phyloP scores from a whole-genome alignment of 2,797 vertebrate species.

The Lateolabrax maculatus region DNA sequence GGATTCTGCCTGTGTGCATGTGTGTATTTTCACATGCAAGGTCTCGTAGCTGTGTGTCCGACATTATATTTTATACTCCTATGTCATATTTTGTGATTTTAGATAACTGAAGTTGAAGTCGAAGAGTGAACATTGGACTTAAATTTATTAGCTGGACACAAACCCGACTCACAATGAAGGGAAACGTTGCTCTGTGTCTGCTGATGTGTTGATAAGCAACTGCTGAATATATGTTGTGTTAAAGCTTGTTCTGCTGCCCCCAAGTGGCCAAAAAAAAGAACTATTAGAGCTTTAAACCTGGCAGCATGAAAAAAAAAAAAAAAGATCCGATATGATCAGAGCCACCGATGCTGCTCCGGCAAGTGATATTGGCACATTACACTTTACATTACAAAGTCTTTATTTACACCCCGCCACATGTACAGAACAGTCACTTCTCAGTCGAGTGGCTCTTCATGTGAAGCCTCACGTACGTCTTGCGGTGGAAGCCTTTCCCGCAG shows the following conservation, averaged over 20 bases:
- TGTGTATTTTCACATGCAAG: no score
- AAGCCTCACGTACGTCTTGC: constrained; percentile 57
- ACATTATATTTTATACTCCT: no score
- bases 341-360: no score
- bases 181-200: no score
- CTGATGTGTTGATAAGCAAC: not conserved
- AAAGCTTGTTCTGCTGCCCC: not conserved
- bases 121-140: no score
- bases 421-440: not conserved
- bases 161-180: no score
- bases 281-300: not conserved
- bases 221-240: not conserved
- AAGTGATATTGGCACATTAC: not conserved
- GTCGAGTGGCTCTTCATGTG: constrained; percentile 69
- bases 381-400: not conserved
- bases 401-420: not conserved
- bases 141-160: no score
- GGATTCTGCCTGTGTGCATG: no score
- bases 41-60: no score
- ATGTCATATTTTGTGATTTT: no score
- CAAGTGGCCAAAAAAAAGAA: not conserved
- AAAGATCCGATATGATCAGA: not conserved
- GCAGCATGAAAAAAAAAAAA: not conserved
- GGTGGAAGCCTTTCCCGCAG: constrained; percentile 65
- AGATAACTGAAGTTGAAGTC: no score